Percentiles rank a stretch among this genome's conserved stretches.
phyloP scores from a whole-genome alignment of 2,797 vertebrate genomes.

The Thunnus albacares region DNA sequence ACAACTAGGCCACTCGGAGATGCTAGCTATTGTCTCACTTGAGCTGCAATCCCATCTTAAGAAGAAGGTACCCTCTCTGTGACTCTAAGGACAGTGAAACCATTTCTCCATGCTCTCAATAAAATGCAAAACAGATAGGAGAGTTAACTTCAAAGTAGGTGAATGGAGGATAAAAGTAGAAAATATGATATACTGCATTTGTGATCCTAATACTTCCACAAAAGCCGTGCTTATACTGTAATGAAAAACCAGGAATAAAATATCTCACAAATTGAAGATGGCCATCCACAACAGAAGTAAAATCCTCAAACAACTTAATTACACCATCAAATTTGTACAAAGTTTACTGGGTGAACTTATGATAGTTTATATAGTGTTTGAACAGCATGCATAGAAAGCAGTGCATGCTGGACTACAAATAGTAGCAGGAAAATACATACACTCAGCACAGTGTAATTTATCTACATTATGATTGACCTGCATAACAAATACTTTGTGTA shows the following conservation, averaged over 20 bases:
- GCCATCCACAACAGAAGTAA: conserved; percentile 7
- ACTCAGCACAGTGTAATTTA: background rate
- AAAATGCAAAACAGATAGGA: conserved; percentile 38
- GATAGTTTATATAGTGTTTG: background rate
- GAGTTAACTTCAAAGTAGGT: conserved; percentile 29
- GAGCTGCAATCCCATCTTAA: conserved; percentile 50
- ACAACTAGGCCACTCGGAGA: conserved; percentile 51
- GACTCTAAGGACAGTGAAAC: conserved; percentile 54
- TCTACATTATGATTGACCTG: background rate
- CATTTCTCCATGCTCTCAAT: conserved; percentile 33
- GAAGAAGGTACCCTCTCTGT: conserved; percentile 54
- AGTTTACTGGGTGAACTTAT: conserved; percentile 10
- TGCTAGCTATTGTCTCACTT: conserved; percentile 55
- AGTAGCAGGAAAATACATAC: background rate
- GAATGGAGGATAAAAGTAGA: conserved; percentile 34
- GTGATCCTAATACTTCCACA: conserved; percentile 26
- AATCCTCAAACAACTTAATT: conserved; percentile 5
- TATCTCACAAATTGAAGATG: conserved; percentile 3
- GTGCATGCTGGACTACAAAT: background rate
- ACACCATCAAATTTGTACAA: conserved; percentile 3
- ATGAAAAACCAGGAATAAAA: conserved; percentile 23
- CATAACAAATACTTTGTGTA: background rate
- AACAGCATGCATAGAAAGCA: background rate
- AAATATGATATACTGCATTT: conserved; percentile 15
- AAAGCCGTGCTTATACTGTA: conserved; percentile 18